These are phyloP conservation scores for Aurelia aurita DNA, from an alignment of 30 jellyfish, hydroid and myxozoan species.

Conservation along the genomic window DNA sequence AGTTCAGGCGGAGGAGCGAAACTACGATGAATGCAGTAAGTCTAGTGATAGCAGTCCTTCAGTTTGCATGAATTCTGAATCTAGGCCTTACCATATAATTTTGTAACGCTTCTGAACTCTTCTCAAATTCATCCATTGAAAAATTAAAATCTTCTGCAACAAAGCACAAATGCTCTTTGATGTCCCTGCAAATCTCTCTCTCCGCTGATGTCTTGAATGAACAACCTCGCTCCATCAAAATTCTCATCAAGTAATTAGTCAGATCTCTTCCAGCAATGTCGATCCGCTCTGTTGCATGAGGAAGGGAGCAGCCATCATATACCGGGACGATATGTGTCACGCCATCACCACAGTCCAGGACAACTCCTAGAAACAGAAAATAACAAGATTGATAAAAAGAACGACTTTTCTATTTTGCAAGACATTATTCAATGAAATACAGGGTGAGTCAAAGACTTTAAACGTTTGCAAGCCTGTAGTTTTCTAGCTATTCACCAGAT, in stretches of 20 bases:
- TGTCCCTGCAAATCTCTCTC: constrained; percentile 86
- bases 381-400: too few relatives aligned
- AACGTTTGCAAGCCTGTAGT: too few relatives aligned
- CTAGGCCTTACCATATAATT: constrained; percentile 13
- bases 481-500: too few relatives aligned
- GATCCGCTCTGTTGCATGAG: constrained; percentile 75
- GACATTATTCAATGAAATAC: too few relatives aligned
- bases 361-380: constrained; percentile 66
- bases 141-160: constrained; percentile 70
- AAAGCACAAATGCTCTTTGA: constrained; percentile 91
- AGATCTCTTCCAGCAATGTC: constrained; percentile 87
- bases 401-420: too few relatives aligned
- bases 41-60: too few relatives aligned
- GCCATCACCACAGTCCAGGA: constrained; percentile 92
- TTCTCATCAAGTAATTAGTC: constrained; percentile 65
- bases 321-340: constrained; percentile 90
- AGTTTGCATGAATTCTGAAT: too few relatives aligned
- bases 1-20: too few relatives aligned
- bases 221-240: constrained; percentile 84
- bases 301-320: constrained; percentile 87
- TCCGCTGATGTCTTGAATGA: constrained; percentile 90
- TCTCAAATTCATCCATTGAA: constrained; percentile 37
- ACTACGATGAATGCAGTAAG: too few relatives aligned
- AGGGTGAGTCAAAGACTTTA: too few relatives aligned
- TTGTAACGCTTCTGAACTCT: constrained; percentile 18